phyloP scores from a whole-genome alignment of 53 echinoderm and acorn worm species.

The Pentamera pediparva region DNA sequence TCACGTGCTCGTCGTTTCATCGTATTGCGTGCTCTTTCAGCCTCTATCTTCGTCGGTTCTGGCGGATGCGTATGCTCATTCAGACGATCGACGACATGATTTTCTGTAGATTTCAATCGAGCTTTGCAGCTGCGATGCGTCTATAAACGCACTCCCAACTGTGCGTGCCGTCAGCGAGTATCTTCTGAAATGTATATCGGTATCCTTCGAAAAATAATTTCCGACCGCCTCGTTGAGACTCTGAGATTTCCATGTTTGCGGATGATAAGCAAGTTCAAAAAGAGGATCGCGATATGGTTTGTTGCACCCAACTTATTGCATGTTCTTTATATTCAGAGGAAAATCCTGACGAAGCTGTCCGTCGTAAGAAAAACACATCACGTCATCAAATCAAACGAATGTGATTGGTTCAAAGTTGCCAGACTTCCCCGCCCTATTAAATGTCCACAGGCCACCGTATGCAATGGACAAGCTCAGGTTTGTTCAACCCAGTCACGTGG shows the following conservation, averaged over 20 bases:
- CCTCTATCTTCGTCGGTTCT: not conserved
- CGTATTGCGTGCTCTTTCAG: not conserved
- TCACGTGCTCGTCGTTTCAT: conserved; percentile 5
- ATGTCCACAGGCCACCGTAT: no score
- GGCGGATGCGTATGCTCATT: not conserved
- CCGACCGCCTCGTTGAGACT: conserved; percentile 1
- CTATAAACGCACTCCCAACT: conserved; percentile 4
- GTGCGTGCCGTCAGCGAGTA: not conserved
- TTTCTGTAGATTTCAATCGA: not conserved
- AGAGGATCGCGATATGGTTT: no score
- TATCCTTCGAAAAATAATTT: conserved; percentile 8
- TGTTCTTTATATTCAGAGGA: no score
- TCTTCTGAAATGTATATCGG: conserved; percentile 12
- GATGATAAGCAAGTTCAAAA: no score
- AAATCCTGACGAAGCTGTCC: no score
- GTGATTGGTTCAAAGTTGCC: no score
- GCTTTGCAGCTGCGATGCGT: conserved; percentile 2
- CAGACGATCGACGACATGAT: conserved; percentile 6
- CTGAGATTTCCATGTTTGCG: conserved; percentile 7
- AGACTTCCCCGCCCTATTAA: no score
- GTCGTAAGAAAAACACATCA: no score
- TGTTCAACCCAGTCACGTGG: no score
- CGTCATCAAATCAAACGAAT: no score
- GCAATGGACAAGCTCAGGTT: no score
- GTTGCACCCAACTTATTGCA: no score